Conservation (phyloP, 2,113 vertebrate species). For the Trachemys scripta region DNA sequence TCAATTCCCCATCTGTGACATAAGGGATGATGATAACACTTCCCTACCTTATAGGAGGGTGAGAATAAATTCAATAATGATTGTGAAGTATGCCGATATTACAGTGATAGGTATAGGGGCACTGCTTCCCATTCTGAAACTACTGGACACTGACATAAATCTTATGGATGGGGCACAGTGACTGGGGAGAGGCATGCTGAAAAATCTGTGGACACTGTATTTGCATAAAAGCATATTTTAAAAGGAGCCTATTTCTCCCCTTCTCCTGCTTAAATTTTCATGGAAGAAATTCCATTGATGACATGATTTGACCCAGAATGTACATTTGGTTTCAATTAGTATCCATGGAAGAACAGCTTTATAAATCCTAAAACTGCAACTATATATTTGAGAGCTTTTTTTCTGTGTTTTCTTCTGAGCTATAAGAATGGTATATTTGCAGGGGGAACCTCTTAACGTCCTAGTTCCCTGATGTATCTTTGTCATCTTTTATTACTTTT, state of each 20-base stretch:
- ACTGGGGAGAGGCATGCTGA: background rate
- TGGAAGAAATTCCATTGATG: background rate
- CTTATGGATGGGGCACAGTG: background rate
- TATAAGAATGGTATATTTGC: background rate
- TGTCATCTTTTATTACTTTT: background rate
- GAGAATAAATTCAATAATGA: background rate
- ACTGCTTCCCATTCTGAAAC: background rate
- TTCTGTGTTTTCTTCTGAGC: background rate
- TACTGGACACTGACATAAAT: background rate
- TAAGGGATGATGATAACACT: background rate
- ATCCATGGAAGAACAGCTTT: background rate
- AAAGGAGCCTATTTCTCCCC: background rate
- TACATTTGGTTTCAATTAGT: background rate
- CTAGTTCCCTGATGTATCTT: background rate
- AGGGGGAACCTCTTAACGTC: background rate
- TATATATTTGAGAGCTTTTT: background rate
- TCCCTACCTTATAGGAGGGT: background rate
- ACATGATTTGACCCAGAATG: background rate
- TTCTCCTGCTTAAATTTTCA: background rate
- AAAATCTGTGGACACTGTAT: background rate
- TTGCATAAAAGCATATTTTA: background rate
- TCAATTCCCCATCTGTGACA: background rate
- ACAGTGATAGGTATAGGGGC: background rate
- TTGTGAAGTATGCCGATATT: background rate
- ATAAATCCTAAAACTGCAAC: background rate